Evolutionary conservation across 2,888 invertebrate species (phyloP), one percentile per base, ranked within the genome.

Genomic region (Pteria penguin): DNA sequence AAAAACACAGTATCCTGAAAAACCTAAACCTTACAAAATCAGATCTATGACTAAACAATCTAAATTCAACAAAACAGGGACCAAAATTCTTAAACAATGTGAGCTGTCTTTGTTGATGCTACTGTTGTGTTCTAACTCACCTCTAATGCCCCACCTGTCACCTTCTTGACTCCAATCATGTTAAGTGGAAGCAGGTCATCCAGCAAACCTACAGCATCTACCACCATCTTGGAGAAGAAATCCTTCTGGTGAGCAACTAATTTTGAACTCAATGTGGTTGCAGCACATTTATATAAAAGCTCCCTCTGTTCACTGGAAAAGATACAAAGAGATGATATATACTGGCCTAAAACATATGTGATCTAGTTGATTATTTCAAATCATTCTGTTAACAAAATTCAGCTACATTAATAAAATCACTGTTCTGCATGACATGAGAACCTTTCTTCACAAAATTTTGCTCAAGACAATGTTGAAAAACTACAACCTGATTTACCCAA

Each of bases 151-250:
- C 94, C 94, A 78, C 94, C 94, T 81, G 93, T 93, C 2, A 98
- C 96, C 93, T 99, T 99, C 93, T 99, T 99, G 87, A 98, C 97
- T 72, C 99, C 99, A 91, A 99, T 99, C 99, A 99, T 99, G 90
- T 98, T 98, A 57, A 99, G 93, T 0, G 99, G 98, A 82, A 99
- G 93, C 24, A 98, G 94, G 45, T 96, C 95, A 90, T 99, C 99
- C 80, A 99, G 76, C 73, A 87, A 78, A 86, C 97, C 94, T 0
- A 99, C 99, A 61, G 99, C 99, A 90, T 99, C 98, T 0, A 99
- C 99, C 4, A 98, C 98, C 95, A 99, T 97, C 91, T 96, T 95
- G 33, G 98, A 95, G 93, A 99, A 99, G 93, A 97, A 97, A 58
- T 95, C 96, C 91, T 97, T 97, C 92, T 99, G 98, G 85, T 96